Evolutionary conservation across 2,888 invertebrate genomes (phyloP), one percentile per base, ranked within the genome.

Genomic region (Ormyrus pomaceus): DNA sequence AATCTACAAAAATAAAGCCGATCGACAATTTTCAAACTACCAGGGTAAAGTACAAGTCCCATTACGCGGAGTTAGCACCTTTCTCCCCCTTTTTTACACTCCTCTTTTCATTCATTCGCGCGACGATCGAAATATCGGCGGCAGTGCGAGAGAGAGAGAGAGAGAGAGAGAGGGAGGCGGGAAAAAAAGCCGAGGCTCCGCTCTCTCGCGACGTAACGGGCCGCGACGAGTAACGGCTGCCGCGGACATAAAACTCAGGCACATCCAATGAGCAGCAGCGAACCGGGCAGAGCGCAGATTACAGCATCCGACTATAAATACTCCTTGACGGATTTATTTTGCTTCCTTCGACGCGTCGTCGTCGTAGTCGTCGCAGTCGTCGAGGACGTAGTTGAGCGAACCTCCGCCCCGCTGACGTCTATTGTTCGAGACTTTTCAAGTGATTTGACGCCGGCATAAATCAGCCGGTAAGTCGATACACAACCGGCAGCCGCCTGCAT

Each of bases 401-500:
- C 59, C 61, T 68, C 61, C 48, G 61, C 62, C 13, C 46, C 81
- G 7, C 68, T 66, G 79, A 79, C 82, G 79, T 79, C 77, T 79
- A 82, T 82, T 79, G 77, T 82, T 82, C 77, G 75, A 78, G 77
- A 80, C 74, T 80, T 80, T 79, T 76, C 79, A 65, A 80, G 80
- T 82, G 79, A 82, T 80, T 82, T 82, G 80, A 77, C 82, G 71
- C 77, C 75, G 74, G 82, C 77, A 80, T 82, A 79, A 82, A 82
- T 82, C 82, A 80, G 66, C 74, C 74, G 74, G 77, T 66, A 77
- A 80, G 77, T 82, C 82, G 79, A 80, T 82, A 78, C 72, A 72
- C 72, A 65, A n/a, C 11, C 58, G 56, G 10, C 19, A 9, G 7
- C 19, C 58, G 46, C 56, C 10, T 11, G 19, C 11, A 8, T 11